Percentiles rank a stretch among this genome's conserved stretches.
These are phyloP conservation scores for Sinhomidia bicolor DNA, from an alignment of 2,888 invertebrate genomes.

Conservation along the genomic window DNA sequence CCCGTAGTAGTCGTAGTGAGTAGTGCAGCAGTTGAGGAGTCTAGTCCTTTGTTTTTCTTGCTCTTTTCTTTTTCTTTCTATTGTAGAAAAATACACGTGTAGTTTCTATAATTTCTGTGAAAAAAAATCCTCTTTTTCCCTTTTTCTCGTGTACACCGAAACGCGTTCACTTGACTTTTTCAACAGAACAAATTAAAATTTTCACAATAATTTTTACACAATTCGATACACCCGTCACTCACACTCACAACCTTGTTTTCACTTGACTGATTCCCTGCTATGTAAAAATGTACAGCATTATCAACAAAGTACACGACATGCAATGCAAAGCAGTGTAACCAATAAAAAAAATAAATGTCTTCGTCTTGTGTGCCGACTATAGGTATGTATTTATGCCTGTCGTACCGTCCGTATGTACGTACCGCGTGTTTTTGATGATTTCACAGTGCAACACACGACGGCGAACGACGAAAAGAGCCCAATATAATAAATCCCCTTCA, in stretches of 20 bases:
- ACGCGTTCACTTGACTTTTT: background rate
- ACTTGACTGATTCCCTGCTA: slow-evolving; percentile 42
- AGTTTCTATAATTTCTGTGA: background rate
- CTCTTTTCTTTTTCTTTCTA: background rate
- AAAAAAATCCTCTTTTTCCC: background rate
- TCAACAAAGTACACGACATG: background rate
- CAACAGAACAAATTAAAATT: slow-evolving; percentile 44
- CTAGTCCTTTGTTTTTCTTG: background rate
- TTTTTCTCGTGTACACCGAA: background rate
- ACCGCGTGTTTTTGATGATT: slow-evolving; percentile 41
- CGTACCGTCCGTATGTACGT: background rate
- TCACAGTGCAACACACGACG: background rate
- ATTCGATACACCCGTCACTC: slow-evolving; percentile 48
- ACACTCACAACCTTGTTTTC: slow-evolving; percentile 51
- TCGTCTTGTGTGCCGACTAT: background rate
- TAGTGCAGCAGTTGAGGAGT: background rate
- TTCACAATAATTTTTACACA: slow-evolving; percentile 41
- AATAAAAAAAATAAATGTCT: background rate
- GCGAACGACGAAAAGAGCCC: background rate
- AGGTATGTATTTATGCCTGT: background rate
- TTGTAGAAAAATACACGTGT: background rate
- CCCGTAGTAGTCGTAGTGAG: background rate
- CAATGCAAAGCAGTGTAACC: background rate
- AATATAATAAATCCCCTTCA: slow-evolving; percentile 36
- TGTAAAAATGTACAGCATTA: background rate